phyloP scores from a whole-genome alignment of 2,113 vertebrate species.

The Notothenia rossii region DNA sequence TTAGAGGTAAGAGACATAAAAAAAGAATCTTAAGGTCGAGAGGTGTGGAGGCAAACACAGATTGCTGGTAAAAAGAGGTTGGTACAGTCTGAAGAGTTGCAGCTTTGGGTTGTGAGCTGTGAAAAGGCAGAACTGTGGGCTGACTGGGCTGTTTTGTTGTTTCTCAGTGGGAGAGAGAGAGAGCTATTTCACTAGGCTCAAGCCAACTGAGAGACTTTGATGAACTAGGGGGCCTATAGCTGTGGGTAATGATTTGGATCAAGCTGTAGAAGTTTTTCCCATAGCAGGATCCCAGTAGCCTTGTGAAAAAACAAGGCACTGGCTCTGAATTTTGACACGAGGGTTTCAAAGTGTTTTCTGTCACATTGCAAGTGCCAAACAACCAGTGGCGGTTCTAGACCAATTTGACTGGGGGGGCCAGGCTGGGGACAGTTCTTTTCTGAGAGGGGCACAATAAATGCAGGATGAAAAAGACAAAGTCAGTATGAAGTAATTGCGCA shows the following conservation, averaged over 20 bases:
- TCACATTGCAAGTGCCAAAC: constrained; percentile 17
- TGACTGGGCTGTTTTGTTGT: constrained; percentile 31
- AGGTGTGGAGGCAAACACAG: background rate
- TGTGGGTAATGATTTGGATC: constrained; percentile 63
- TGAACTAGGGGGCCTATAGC: constrained; percentile 42
- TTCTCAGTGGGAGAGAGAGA: constrained; percentile 36
- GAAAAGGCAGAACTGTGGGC: constrained; percentile 35
- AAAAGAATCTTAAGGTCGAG: background rate
- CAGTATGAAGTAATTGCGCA: too few species aligned
- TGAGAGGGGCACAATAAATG: too few species aligned
- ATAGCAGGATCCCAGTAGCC: constrained; percentile 24
- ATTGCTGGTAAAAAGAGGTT: constrained; percentile 4
- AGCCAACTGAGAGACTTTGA: constrained; percentile 48
- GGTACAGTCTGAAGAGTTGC: constrained; percentile 12
- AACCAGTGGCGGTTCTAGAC: too few species aligned
- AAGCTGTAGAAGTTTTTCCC: constrained; percentile 46
- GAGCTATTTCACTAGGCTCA: constrained; percentile 26
- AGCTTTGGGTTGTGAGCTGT: constrained; percentile 24
- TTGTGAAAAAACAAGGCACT: constrained; percentile 26
- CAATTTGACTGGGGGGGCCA: too few species aligned
- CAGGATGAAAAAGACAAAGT: too few species aligned
- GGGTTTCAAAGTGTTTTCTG: constrained; percentile 22
- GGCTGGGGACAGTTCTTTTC: too few species aligned
- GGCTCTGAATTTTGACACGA: constrained; percentile 24
- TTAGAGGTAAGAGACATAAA: background rate